Percentiles rank a stretch among this genome's conserved stretches.
phyloP scores from a whole-genome alignment of 2,888 invertebrate species.

The Sarcophaga caerulescens region DNA sequence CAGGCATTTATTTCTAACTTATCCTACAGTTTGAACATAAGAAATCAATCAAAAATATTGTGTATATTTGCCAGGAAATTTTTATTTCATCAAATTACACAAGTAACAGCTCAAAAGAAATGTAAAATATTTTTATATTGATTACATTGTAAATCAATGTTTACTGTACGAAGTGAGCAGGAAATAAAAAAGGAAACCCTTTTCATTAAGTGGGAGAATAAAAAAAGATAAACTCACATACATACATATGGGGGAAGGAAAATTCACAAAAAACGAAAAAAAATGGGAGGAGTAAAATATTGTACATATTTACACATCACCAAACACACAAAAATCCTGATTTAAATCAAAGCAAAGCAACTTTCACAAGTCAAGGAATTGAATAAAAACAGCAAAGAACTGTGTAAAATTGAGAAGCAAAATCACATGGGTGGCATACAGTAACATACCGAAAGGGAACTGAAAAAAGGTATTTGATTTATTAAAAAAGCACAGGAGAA shows the following conservation, averaged over 20 bases:
- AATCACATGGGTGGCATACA: slow-evolving; percentile 20
- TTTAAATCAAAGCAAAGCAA: slow-evolving; percentile 49
- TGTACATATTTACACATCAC: slow-evolving; percentile 42
- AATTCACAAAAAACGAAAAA: background rate
- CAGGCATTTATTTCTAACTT: too few species aligned
- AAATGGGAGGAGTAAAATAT: background rate
- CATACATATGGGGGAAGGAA: background rate
- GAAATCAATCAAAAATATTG: slow-evolving; percentile 54
- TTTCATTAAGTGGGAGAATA: slow-evolving; percentile 44
- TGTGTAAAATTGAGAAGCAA: background rate
- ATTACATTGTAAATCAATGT: slow-evolving; percentile 60
- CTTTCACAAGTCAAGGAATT: slow-evolving; percentile 34
- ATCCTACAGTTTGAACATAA: background rate
- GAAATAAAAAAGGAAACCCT: background rate
- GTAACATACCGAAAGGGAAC: slow-evolving; percentile 1
- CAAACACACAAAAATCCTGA: slow-evolving; percentile 34
- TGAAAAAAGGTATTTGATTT: slow-evolving; percentile 48
- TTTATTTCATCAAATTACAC: slow-evolving; percentile 30
- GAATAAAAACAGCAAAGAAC: background rate
- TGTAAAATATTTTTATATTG: slow-evolving; percentile 52
- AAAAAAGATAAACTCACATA: background rate
- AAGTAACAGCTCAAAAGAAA: slow-evolving; percentile 21
- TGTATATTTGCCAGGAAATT: slow-evolving; percentile 14
- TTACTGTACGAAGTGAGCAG: slow-evolving; percentile 1
- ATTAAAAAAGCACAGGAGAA: slow-evolving; percentile 10